Conservation (phyloP, 2,797 vertebrate genomes). For the Phrynocephalus vlangalii region DNA sequence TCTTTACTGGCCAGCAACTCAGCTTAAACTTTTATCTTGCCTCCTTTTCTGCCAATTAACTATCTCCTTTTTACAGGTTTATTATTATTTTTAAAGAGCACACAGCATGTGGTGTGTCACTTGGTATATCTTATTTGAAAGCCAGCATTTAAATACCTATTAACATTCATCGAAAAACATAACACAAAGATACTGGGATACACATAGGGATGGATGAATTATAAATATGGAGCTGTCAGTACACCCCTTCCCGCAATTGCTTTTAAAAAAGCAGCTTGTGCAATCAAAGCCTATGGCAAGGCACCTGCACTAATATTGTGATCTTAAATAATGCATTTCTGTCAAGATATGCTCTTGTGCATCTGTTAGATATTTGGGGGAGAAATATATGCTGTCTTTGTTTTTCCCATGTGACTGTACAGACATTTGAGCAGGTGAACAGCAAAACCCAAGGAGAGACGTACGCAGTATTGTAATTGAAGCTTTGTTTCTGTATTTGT, state of each 20-base stretch:
- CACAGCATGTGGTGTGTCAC: neutral
- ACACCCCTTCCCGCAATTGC: neutral
- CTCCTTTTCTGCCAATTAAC: neutral
- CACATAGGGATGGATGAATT: constrained; percentile 1
- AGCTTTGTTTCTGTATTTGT: neutral
- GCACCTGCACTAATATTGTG: constrained; percentile 4
- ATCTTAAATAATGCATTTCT: constrained; percentile 18
- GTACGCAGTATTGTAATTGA: neutral
- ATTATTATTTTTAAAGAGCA: neutral
- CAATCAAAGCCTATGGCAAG: constrained; percentile 8
- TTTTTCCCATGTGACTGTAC: constrained; percentile 7
- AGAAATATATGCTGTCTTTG: neutral
- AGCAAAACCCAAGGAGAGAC: neutral
- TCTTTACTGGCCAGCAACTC: neutral
- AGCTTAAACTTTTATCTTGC: neutral
- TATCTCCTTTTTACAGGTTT: neutral
- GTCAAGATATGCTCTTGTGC: neutral
- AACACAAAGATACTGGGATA: neutral
- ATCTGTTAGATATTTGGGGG: constrained; percentile 1
- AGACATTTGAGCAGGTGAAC: neutral
- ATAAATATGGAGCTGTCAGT: constrained; percentile 10
- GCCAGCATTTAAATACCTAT: constrained; percentile 15
- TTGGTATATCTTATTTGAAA: constrained; percentile 5
- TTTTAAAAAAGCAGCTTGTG: constrained; percentile 8
- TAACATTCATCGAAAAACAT: neutral